phyloP scores from a whole-genome alignment of 2,113 vertebrate genomes.

The Albula glossodonta region DNA sequence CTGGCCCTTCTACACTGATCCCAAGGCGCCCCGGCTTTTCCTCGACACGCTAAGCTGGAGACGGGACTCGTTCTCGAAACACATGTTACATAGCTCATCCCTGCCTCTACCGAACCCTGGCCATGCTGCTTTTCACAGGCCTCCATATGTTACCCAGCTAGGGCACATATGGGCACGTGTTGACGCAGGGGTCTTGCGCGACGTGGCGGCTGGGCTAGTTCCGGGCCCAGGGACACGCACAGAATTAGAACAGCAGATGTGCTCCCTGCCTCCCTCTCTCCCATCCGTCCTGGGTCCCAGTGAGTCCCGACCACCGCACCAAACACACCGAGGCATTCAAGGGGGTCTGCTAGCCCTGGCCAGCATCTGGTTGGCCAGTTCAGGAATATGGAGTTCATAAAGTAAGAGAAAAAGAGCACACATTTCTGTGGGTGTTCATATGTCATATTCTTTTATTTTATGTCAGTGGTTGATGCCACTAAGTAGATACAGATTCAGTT shows the following conservation, averaged over 20 bases:
- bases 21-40: neutral
- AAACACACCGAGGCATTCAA: no score
- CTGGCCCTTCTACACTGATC: neutral
- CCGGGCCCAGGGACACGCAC: neutral
- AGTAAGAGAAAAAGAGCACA: no score
- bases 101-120: neutral
- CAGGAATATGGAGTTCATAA: no score
- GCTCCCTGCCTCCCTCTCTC: neutral
- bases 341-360: no score
- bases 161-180: slow-evolving; percentile 12
- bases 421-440: no score
- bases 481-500: no score
- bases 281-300: no score
- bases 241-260: slow-evolving; percentile 24
- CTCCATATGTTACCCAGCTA: slow-evolving; percentile 37
- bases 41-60: neutral
- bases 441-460: no score
- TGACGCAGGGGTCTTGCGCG: slow-evolving; percentile 21
- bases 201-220: neutral
- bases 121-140: neutral
- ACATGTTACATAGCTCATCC: neutral
- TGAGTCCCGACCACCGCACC: no score
- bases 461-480: no score
- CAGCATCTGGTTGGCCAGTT: no score
- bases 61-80: neutral